Evolutionary conservation across 2,888 invertebrate species (phyloP), one percentile per base, ranked within the genome.

Genomic region (Cheilosia pagana): DNA sequence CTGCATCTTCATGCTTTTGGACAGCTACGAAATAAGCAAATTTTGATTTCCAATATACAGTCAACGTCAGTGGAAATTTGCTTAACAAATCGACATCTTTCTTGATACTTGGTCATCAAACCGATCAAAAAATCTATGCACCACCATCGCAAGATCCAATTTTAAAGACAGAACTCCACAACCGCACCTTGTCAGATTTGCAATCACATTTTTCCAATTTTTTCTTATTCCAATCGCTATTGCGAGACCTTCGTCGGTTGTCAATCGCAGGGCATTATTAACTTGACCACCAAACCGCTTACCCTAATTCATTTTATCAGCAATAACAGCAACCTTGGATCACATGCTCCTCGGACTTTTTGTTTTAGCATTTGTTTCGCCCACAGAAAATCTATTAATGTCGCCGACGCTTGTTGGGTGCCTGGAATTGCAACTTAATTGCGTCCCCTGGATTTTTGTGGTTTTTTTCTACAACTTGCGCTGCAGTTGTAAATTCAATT

Each of bases 211-310:
- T 65, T 41, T 23, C 31, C 63, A 82, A 87, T 68, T 87, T 87
- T 68, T 85, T 70, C 19, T 39, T 10, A 41, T 23, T 62, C 31
- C 23, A 45, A 45, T 52, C 19, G 6, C 12, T 19, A 41, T 53
- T 53, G n/a, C 45, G 14, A 45, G 45, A 48, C 28, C 53, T 60
- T 23, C 10, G 55, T 53, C 43, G 45, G 45, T 41, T 50, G 14
- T 41, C 60, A 79, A 60, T 43, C 48, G 55, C 74, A 74, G 45
- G 52, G 35, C 59, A 65, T 48, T 14, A 65, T 70, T 67, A 55
- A 59, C 55, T 83, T 72, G 78, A 83, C 82, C 82, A 83, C 82
- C 43, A 83, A 83, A 83, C 78, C 82, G 52, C 78, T 78, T 63
- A 52, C 82, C 62, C 55, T 78, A 72, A 41, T 67, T 65, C 31